These are phyloP conservation scores for Aegithalos caudatus DNA, from an alignment of 2,113 vertebrate species.

Conservation along the genomic window DNA sequence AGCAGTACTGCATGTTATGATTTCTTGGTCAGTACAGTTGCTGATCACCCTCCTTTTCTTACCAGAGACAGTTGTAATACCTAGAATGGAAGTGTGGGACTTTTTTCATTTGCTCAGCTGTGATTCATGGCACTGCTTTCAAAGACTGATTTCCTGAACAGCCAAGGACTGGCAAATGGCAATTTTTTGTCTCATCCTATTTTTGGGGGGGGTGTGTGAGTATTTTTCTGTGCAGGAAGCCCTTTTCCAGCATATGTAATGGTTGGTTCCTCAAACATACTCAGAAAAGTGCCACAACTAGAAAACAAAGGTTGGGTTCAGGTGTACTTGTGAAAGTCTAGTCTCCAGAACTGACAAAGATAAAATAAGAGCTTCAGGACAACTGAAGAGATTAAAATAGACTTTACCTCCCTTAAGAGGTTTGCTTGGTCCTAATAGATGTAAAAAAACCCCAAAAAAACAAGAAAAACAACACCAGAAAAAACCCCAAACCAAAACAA, in stretches of 20 bases:
- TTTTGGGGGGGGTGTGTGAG: background rate
- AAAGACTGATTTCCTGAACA: background rate
- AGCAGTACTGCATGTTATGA: accelerated
- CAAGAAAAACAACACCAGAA: too few relatives aligned
- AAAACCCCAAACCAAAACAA: background rate
- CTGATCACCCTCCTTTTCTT: background rate
- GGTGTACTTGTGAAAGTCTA: background rate
- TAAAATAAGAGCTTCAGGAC: background rate
- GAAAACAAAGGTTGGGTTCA: background rate
- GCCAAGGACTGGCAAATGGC: background rate
- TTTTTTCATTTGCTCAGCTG: background rate
- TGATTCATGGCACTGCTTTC: background rate
- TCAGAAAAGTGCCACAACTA: background rate
- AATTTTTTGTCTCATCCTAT: background rate
- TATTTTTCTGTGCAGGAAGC: background rate
- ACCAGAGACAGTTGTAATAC: background rate
- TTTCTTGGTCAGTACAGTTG: background rate
- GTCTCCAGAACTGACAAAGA: background rate
- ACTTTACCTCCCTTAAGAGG: background rate
- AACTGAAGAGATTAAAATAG: background rate
- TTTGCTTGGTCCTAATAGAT: background rate
- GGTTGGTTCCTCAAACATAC: background rate
- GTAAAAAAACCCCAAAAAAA: background rate
- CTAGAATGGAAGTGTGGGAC: background rate
- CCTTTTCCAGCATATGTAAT: background rate